These are phyloP conservation scores for Melinaea marsaeus DNA, from an alignment of 2,888 invertebrate species.

Conservation along the genomic window DNA sequence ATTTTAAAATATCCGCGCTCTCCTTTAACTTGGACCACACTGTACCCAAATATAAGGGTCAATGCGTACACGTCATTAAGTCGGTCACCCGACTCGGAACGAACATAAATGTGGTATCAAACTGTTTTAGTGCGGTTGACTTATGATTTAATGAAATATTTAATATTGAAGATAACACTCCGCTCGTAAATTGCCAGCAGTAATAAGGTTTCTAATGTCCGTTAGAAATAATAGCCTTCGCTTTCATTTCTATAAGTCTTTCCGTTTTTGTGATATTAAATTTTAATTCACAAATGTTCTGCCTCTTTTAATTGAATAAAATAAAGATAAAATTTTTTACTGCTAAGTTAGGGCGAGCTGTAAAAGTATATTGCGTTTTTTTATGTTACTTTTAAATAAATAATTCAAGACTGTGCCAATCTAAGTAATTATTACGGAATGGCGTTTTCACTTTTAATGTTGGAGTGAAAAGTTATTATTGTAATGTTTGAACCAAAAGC, in stretches of 20 bases:
- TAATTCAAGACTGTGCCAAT: slow-evolving; percentile 5
- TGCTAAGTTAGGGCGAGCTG: slow-evolving; percentile 16
- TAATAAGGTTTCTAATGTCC: slow-evolving; percentile 50
- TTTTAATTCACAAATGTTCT: slow-evolving; percentile 30
- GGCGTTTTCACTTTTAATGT: slow-evolving; percentile 1
- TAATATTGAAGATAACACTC: slow-evolving; percentile 71
- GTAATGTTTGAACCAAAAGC: too few species aligned
- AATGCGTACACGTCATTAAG: slow-evolving; percentile 68
- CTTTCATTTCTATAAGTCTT: slow-evolving; percentile 37
- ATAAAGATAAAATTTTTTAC: slow-evolving; percentile 30
- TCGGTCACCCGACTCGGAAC: slow-evolving; percentile 62
- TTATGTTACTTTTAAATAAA: slow-evolving; percentile 25
- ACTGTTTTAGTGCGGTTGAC: slow-evolving; percentile 72
- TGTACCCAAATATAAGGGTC: slow-evolving; percentile 42
- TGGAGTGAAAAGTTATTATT: too few species aligned
- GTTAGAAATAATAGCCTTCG: slow-evolving; percentile 48
- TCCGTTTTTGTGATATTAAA: slow-evolving; percentile 38
- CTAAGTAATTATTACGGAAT: not conserved
- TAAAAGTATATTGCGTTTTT: slow-evolving; percentile 18
- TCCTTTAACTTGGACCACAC: slow-evolving; percentile 33
- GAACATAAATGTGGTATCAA: slow-evolving; percentile 70
- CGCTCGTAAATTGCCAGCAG: slow-evolving; percentile 57
- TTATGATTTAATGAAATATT: slow-evolving; percentile 77
- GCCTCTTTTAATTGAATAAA: slow-evolving; percentile 29
- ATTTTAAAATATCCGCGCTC: not conserved